Conservation (phyloP, 2,888 invertebrate species). For the Reticulitermes lucifugus region DNA sequence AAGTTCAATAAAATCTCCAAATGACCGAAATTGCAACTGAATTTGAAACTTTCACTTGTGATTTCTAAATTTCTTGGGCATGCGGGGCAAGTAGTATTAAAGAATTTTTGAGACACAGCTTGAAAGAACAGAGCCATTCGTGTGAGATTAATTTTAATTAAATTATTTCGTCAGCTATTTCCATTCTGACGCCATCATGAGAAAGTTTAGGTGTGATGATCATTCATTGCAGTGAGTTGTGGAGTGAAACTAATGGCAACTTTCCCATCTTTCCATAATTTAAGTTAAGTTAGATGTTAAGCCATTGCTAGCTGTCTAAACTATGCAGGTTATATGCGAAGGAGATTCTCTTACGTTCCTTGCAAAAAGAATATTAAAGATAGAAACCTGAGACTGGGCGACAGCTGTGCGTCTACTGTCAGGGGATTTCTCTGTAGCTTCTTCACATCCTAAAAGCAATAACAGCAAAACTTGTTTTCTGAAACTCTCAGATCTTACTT, state of each 20-base stretch:
- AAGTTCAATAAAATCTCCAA: no score
- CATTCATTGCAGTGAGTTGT: neutral
- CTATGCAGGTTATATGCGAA: constrained; percentile 9
- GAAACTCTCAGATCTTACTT: constrained; percentile 7
- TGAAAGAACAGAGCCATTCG: no score
- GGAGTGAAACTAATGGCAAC: neutral
- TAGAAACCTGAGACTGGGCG: neutral
- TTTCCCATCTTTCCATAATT: neutral
- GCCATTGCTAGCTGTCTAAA: neutral
- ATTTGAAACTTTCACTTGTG: no score
- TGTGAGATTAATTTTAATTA: constrained; percentile 8
- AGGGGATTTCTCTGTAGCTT: neutral
- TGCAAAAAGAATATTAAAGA: neutral
- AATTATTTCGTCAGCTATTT: neutral
- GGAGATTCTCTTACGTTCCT: neutral
- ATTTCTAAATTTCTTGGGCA: no score
- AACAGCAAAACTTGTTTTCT: constrained; percentile 25
- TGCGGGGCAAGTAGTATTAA: no score
- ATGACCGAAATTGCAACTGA: no score
- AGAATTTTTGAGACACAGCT: no score
- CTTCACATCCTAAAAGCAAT: constrained; percentile 9
- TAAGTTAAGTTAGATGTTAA: neutral
- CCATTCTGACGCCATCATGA: neutral
- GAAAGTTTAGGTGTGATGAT: neutral
- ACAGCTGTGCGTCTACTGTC: constrained; percentile 5